Evolutionary conservation across 2,888 invertebrate species (phyloP).

Genomic region (Ceraclea dissimilis): DNA sequence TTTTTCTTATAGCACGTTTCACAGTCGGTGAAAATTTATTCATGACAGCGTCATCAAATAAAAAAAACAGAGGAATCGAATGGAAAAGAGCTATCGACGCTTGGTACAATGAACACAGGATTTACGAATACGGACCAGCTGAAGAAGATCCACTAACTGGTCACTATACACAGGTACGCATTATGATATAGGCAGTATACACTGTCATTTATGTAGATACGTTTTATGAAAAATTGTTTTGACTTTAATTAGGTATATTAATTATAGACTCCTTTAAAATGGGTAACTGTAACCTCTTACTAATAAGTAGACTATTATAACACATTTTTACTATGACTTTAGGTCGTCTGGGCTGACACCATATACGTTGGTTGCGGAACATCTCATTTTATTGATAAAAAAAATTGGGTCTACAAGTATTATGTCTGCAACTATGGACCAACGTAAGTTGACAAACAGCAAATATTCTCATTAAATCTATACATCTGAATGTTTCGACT

Average conservation of each 20-base stretch:
- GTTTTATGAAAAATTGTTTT: too few species aligned
- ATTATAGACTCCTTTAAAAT: too few species aligned
- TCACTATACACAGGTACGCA: conserved; percentile 29
- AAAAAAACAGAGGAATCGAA: conserved; percentile 15
- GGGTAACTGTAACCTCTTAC: too few species aligned
- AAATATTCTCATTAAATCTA: neutral
- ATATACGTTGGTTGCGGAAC: conserved; percentile 14
- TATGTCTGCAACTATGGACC: conserved; percentile 20
- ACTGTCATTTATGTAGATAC: too few species aligned
- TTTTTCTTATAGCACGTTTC: too few species aligned
- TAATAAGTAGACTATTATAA: too few species aligned
- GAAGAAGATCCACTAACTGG: conserved; percentile 21
- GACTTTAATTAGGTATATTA: too few species aligned
- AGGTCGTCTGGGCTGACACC: conserved; percentile 16
- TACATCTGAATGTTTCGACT: too few species aligned
- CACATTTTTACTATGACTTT: neutral
- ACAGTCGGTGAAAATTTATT: neutral
- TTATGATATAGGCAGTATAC: too few species aligned
- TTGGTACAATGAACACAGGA: conserved; percentile 28
- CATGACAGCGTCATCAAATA: neutral
- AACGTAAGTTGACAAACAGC: conserved; percentile 1
- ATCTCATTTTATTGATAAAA: neutral
- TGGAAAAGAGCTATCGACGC: conserved; percentile 25
- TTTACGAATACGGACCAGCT: conserved; percentile 22
- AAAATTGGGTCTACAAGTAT: conserved; percentile 6